Conservation (phyloP, 2,113 vertebrate species). For the Geococcyx californianus region DNA sequence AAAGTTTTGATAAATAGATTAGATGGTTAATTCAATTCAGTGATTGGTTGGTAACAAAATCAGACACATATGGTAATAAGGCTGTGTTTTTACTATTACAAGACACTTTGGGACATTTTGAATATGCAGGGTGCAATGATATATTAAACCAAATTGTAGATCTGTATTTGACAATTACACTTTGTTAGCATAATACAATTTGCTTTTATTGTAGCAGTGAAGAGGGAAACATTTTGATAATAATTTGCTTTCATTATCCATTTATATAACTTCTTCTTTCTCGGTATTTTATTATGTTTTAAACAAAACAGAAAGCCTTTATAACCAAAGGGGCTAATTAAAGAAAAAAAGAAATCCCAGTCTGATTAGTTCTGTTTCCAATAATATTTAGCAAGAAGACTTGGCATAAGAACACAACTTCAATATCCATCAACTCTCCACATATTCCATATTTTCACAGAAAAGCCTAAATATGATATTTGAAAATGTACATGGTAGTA, state of each 20-base stretch:
- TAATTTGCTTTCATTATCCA: slow-evolving; percentile 48
- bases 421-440: not conserved
- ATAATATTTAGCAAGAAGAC: not conserved
- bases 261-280: slow-evolving; percentile 22
- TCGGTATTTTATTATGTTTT: slow-evolving; percentile 16
- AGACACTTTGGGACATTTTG: slow-evolving; percentile 29
- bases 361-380: slow-evolving; percentile 3
- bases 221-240: slow-evolving; percentile 37
- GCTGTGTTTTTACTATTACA: not conserved
- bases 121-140: not conserved
- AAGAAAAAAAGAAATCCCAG: not conserved
- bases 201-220: slow-evolving; percentile 38
- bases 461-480: not conserved
- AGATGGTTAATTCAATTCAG: slow-evolving; percentile 32
- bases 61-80: not conserved
- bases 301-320: not conserved
- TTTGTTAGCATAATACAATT: slow-evolving; percentile 45
- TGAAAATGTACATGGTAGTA: not conserved
- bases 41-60: not conserved
- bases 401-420: not conserved
- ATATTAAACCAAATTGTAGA: slow-evolving; percentile 46
- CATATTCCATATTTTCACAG: not conserved
- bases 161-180: slow-evolving; percentile 40
- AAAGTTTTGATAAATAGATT: slow-evolving; percentile 1
- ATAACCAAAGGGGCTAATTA: not conserved